Base-by-base conservation (phyloP, 2,888 invertebrate species). In the Linhomoeus sp. region DNA sequence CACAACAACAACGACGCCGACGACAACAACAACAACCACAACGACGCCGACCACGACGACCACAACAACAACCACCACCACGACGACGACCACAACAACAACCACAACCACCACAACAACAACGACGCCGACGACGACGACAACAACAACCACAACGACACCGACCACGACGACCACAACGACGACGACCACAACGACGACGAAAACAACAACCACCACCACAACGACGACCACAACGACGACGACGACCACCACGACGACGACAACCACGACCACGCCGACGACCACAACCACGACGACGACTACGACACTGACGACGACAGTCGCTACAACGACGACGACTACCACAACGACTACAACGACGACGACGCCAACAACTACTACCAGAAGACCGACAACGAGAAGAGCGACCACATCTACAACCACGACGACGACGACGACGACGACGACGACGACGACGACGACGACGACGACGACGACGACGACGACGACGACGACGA, bases 261-360 rank as follows among this genome's bases (percentile, higher is more conserved):
- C 42, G 2, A 9, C 46, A 24, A 42, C 41, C 2, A 24, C 42
- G 12, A 41, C 29, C 5, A 41, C 9, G 17, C 42, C 9, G 3
- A 5, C 25, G 12, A 41, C 42, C 19, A 41, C 29, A 25, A 41
- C 42, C 29, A 41, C 29, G 7, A 41, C 29, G 5, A n/a, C 29
- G 15, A 41, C 42, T 5, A 41, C 9, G 5, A 41, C 7, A 25
- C 7, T n/a, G 3, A 41, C 47, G 9, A 45, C 23, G 17, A 45
- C 45, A 25, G 35, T 15, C 7, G 2, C 48, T 12, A 47, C 48
- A 29, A 22, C 47, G 2, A 43, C 43, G 7, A 49, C 49, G 1
- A 44, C 48, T n/a, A 49, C 44, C 3, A 49, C 49, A 5, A 43
- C 45, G 14, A n/a, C 48, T 25, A 44, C 45, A 24, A 45, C 49